Percentiles rank a stretch among this genome's conserved stretches.
Conservation (phyloP, 1,140 invertebrate species). For the Phocides pigmalion region DNA sequence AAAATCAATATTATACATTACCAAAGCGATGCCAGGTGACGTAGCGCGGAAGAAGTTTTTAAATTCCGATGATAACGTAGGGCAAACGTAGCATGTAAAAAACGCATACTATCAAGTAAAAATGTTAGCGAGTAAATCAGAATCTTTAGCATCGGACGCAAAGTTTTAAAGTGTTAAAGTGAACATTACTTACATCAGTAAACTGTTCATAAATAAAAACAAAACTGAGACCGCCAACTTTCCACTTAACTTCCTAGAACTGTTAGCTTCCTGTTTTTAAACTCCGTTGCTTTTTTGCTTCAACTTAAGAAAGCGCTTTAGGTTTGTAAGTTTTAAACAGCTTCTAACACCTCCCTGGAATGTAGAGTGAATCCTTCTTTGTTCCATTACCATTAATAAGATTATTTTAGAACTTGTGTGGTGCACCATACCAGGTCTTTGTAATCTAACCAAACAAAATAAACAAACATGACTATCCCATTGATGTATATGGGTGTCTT, state of each 20-base stretch:
- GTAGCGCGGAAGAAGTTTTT: no score
- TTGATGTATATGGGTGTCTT: no score
- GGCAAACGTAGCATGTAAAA: no score
- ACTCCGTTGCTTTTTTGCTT: slow-evolving; percentile 73
- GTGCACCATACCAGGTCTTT: background rate
- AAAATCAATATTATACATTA: no score
- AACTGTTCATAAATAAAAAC: slow-evolving; percentile 73
- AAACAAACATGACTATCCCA: no score
- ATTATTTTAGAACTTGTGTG: background rate
- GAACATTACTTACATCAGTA: slow-evolving; percentile 58
- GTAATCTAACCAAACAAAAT: no score
- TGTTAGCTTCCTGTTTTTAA: slow-evolving; percentile 80
- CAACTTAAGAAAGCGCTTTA: slow-evolving; percentile 65
- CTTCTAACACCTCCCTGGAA: slow-evolving; percentile 68
- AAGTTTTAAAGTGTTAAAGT: slow-evolving; percentile 52
- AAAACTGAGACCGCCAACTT: slow-evolving; percentile 74
- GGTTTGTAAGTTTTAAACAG: slow-evolving; percentile 75
- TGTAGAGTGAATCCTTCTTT: slow-evolving; percentile 53
- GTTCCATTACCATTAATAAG: slow-evolving; percentile 43
- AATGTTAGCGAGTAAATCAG: slow-evolving; percentile 40
- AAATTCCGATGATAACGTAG: no score
- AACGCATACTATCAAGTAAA: slow-evolving; percentile 32
- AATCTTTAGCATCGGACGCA: slow-evolving; percentile 32
- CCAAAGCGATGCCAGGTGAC: no score
- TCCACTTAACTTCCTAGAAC: slow-evolving; percentile 76